phyloP scores from a whole-genome alignment of 1,140 invertebrate genomes.

The Ips typographus region DNA sequence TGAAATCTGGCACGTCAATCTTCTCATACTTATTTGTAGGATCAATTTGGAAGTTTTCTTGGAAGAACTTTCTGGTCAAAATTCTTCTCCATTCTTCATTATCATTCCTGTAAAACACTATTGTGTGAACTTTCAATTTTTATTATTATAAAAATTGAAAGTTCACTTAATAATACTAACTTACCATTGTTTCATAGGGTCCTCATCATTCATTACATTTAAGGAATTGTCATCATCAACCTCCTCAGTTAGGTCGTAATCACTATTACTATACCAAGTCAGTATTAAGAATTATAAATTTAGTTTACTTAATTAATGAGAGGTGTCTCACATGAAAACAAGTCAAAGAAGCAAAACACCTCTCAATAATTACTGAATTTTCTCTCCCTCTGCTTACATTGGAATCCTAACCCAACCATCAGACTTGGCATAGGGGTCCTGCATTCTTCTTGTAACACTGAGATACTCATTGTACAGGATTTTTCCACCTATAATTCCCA shows the following conservation, averaged over 20 bases:
- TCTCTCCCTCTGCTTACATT: conserved; percentile 28
- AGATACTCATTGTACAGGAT: conserved; percentile 77
- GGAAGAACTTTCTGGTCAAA: conserved; percentile 59
- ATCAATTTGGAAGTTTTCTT: conserved; percentile 77
- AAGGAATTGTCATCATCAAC: not conserved
- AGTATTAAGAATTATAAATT: not conserved
- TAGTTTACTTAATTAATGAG: not conserved
- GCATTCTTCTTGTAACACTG: conserved; percentile 55
- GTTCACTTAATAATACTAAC: not conserved
- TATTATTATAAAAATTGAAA: too few relatives aligned
- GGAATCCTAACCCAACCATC: conserved; percentile 35
- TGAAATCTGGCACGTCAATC: conserved; percentile 79
- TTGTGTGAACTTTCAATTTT: too few relatives aligned
- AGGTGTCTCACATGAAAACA: not conserved
- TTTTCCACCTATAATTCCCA: conserved; percentile 74
- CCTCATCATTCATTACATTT: not conserved
- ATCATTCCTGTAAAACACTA: conserved; percentile 18
- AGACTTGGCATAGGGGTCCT: conserved; percentile 4
- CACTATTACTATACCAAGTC: not conserved
- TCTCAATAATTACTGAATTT: not conserved
- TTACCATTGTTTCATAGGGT: not conserved
- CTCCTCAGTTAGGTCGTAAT: not conserved
- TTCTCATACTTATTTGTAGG: conserved; percentile 68
- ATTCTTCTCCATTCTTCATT: conserved; percentile 46
- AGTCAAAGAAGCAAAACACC: not conserved